These are phyloP conservation scores for Monomorium pharaonis DNA, from an alignment of 1,140 invertebrate species.

Conservation along the genomic window DNA sequence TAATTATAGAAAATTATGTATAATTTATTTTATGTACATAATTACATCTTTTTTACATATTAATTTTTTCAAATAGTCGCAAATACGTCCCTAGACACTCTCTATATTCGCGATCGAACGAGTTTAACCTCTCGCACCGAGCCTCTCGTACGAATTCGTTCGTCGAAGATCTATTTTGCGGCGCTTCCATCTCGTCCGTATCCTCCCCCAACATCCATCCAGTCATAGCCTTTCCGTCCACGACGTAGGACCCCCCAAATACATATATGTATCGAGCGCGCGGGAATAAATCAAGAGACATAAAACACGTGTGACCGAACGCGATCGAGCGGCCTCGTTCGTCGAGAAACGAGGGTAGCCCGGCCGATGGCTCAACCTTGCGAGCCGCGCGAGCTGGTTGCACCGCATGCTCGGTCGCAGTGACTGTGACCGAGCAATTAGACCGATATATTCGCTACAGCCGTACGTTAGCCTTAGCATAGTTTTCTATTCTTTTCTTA, in stretches of 20 bases:
- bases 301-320: slow-evolving; percentile 31
- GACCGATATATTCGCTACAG: background rate
- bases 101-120: background rate
- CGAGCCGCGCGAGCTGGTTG: background rate
- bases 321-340: slow-evolving; percentile 48
- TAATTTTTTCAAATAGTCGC: background rate
- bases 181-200: background rate
- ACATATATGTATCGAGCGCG: slow-evolving; percentile 40
- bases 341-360: slow-evolving; percentile 16
- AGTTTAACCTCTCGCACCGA: background rate
- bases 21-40: no score
- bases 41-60: no score
- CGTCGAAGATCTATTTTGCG: background rate
- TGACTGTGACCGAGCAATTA: background rate
- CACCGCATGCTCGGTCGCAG: no score
- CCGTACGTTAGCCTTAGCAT: background rate
- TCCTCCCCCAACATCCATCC: background rate
- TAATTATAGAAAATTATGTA: no score
- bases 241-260: slow-evolving; percentile 1
- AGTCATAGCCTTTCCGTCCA: background rate
- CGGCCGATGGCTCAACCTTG: slow-evolving; percentile 28
- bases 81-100: background rate
- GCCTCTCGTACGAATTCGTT: background rate
- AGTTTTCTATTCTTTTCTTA: background rate
- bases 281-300: slow-evolving; percentile 49